phyloP scores from a whole-genome alignment of 2,113 vertebrate species.

The Salvelinus namaycush region DNA sequence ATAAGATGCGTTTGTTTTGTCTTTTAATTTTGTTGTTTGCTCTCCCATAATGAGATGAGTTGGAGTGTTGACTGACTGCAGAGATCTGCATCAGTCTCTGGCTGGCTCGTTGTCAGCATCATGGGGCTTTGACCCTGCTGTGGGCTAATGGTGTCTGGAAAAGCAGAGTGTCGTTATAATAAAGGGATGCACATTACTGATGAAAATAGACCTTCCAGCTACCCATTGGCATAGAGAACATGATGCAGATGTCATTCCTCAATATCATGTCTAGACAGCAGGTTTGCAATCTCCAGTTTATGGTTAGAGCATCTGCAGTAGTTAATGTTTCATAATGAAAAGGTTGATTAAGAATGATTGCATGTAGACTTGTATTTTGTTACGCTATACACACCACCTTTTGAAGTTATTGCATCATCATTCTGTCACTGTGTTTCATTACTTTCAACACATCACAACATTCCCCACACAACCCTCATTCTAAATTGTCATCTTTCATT shows the following conservation, averaged over 20 bases:
- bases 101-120: background rate
- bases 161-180: background rate
- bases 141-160: background rate
- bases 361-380: background rate
- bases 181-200: background rate
- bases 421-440: background rate
- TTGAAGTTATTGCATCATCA: background rate
- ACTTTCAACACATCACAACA: background rate
- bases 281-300: background rate
- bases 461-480: background rate
- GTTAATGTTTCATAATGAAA: background rate
- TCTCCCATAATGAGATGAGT: background rate
- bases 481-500: background rate
- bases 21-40: background rate
- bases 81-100: background rate
- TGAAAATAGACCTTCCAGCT: background rate
- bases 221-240: background rate
- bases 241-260: slow-evolving; percentile 1
- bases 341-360: background rate
- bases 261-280: background rate
- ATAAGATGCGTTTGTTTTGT: background rate
- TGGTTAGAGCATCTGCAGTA: background rate
- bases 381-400: background rate
- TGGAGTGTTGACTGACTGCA: background rate
- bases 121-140: background rate